These are phyloP conservation scores for Nycticorax nycticorax DNA, from an alignment of 2,113 vertebrate species.

Conservation along the genomic window DNA sequence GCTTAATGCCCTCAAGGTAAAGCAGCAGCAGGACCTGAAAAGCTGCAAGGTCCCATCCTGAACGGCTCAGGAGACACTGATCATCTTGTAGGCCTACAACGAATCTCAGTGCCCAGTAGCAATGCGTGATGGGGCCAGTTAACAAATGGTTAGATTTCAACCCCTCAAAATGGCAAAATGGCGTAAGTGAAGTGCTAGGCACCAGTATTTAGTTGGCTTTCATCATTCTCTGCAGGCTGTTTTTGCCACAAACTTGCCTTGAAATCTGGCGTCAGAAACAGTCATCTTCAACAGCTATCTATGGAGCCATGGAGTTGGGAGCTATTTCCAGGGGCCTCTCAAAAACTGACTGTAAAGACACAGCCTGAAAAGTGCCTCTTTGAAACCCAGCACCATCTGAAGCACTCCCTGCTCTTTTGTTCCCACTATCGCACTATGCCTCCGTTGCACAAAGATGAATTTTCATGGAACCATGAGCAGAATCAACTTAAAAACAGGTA, in stretches of 20 bases:
- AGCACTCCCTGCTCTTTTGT: not conserved
- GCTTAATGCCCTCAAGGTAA: not conserved
- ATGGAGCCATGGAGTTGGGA: not conserved
- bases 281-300: not conserved
- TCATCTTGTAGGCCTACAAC: not conserved
- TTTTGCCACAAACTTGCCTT: not conserved
- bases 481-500: not conserved
- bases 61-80: rapidly evolving
- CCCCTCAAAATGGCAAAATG: not conserved
- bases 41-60: not conserved
- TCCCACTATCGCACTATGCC: not conserved
- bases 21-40: not conserved
- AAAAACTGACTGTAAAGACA: not conserved
- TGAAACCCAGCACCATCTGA: not conserved
- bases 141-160: not conserved
- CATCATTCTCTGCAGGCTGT: not conserved
- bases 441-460: not conserved
- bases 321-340: not conserved
- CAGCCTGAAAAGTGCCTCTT: not conserved
- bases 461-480: not conserved
- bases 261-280: not conserved
- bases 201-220: not conserved
- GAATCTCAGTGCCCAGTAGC: not conserved
- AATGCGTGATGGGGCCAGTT: not conserved
- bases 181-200: rapidly evolving